Base-by-base conservation (phyloP, 2,113 vertebrate genomes). In the Haplochromis burtoni region DNA sequence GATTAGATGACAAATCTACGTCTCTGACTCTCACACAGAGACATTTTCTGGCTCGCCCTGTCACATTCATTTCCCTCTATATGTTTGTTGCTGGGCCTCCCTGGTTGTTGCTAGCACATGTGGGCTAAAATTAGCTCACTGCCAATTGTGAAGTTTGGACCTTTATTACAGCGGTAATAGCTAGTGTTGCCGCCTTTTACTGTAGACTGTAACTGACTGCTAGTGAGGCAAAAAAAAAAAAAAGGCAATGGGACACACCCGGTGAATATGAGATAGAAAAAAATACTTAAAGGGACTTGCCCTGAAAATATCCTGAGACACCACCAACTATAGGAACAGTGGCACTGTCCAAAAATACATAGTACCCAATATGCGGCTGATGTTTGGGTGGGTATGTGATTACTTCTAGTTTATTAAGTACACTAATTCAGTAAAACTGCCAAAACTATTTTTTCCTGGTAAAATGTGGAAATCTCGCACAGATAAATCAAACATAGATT, bases 101-200 rank as follows among this genome's bases (percentile, higher is more conserved):
- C 40, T 54, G 3, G 35, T 88, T 45, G 93, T 86, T 95, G 90
- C 92, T 91, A 91, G 87, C 88, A 91, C 80, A 87, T 92, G 88
- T 45, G 57, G 87, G 87, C 94, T 97, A 94, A 95, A 96, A 94
- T 95, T 96, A 97, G 92, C 91, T 94, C 82, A 78, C 83, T 86
- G 91, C 83, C 93, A 94, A 68, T 88, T 88, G 84, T 86, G 40
- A 92, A 88, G 94, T 93, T 93, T 87, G 88, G 54, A 85, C 86
- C 86, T 95, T 95, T 95, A 92, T 94, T 92, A 92, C 7, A 8
- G 73, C 73, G 1, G 17, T 51, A 33, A 51, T 51, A 33, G 26
- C 26, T 51, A 31, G 73, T 78, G 45, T 31, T 51, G 73, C 45
- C 7, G 10, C 45, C 10, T 51, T 49, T 49, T 78, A 49, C 45